Percentiles rank a stretch among this genome's conserved stretches.
phyloP scores from a whole-genome alignment of 2,888 invertebrate species.

The Zelleria hepariella region DNA sequence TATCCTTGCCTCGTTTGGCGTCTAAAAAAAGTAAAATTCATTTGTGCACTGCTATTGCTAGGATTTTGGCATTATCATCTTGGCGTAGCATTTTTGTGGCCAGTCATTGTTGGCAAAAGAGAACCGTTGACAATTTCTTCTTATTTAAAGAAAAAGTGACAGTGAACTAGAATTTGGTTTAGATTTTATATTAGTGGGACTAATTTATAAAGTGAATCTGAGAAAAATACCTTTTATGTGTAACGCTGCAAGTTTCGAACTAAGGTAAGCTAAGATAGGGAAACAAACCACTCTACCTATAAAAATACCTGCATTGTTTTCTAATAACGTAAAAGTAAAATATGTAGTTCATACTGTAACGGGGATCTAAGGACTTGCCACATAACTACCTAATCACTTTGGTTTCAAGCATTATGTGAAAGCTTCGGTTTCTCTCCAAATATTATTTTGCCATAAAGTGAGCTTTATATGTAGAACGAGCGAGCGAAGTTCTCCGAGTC shows the following conservation, averaged over 20 bases:
- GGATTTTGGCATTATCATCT: slow-evolving; percentile 37
- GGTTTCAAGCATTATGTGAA: background rate
- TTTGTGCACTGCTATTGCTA: slow-evolving; percentile 24
- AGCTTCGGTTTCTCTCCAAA: background rate
- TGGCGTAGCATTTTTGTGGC: slow-evolving; percentile 24
- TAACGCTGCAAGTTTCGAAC: background rate
- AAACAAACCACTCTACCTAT: background rate
- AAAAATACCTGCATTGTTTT: background rate
- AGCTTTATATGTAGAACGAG: too few species aligned
- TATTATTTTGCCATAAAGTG: too few species aligned
- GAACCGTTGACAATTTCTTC: slow-evolving; percentile 27
- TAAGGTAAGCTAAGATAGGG: background rate
- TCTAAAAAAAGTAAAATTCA: slow-evolving; percentile 39
- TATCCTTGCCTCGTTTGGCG: slow-evolving; percentile 32
- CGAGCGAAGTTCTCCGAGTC: too few species aligned
- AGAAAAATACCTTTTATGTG: slow-evolving; percentile 11
- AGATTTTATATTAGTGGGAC: slow-evolving; percentile 15
- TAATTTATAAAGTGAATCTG: slow-evolving; percentile 20
- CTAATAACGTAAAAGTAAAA: too few species aligned
- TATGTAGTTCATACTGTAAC: background rate
- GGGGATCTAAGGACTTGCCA: background rate
- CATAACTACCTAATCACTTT: background rate
- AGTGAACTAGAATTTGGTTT: slow-evolving; percentile 23
- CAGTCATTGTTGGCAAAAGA: slow-evolving; percentile 33
- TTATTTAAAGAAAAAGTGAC: slow-evolving; percentile 23